A percentile compares a stretch with the other conserved stretches of the same genome.
Conservation (phyloP, 92 coral and sea anemone species). For the Ricordea florida region DNA sequence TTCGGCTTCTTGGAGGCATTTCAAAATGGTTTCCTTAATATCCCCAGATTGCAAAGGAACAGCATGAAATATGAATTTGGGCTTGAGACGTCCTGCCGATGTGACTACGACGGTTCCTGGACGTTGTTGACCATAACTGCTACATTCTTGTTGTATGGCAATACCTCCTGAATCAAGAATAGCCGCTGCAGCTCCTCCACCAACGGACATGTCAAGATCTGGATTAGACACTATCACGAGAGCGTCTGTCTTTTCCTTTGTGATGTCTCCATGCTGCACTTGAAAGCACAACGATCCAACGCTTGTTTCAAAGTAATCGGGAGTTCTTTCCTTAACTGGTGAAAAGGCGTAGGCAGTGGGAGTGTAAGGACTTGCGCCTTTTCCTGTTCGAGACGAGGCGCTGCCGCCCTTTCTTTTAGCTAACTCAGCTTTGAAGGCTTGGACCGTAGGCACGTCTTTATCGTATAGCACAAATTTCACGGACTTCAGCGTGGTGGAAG, state of each 20-base stretch:
- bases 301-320: conserved; percentile 3
- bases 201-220: conserved; percentile 20
- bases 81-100: conserved; percentile 44
- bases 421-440: conserved; percentile 46
- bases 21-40: not conserved
- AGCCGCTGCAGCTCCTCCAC: conserved; percentile 66
- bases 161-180: conserved; percentile 53
- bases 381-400: not conserved
- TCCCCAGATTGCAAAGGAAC: conserved; percentile 1
- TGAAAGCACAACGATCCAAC: conserved; percentile 43
- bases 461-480: conserved; percentile 64
- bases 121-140: not conserved
- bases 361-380: not conserved
- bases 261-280: conserved; percentile 58
- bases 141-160: conserved; percentile 41
- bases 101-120: conserved; percentile 46
- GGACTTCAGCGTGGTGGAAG: conserved; percentile 45
- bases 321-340: not conserved
- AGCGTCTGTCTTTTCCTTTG: conserved; percentile 55
- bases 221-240: conserved; percentile 48
- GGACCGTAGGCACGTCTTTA: conserved; percentile 49
- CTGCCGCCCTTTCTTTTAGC: not conserved
- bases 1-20: conserved; percentile 12
- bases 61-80: conserved; percentile 39
- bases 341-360: not conserved